Evolutionary conservation across 1,140 invertebrate species (phyloP).

Genomic region (Drosophila watanabei): DNA sequence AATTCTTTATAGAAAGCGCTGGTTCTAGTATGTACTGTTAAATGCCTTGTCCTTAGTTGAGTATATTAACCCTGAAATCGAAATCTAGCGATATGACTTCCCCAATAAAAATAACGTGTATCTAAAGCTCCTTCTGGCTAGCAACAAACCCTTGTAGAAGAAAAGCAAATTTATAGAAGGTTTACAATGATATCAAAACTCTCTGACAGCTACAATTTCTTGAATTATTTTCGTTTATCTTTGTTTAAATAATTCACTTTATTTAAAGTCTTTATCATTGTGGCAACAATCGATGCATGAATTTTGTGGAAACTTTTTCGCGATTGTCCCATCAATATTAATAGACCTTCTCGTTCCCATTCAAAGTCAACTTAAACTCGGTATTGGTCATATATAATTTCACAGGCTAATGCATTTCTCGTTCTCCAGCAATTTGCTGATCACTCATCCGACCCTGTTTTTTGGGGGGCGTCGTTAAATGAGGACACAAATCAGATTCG

Average conservation of each 20-base stretch:
- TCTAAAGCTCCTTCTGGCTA: slow-evolving; percentile 1
- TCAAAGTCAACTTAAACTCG: slow-evolving; percentile 14
- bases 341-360: slow-evolving; percentile 27
- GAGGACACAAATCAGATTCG: slow-evolving; percentile 22
- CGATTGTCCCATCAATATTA: slow-evolving; percentile 29
- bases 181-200: slow-evolving; percentile 10
- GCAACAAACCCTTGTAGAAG: not conserved
- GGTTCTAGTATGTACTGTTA: not conserved
- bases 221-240: slow-evolving; percentile 15
- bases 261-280: slow-evolving; percentile 27
- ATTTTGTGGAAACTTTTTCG: slow-evolving; percentile 3
- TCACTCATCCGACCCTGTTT: slow-evolving; percentile 1
- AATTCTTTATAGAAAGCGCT: not conserved
- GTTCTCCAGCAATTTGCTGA: not conserved
- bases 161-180: not conserved
- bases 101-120: slow-evolving; percentile 8
- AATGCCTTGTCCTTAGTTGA: not conserved
- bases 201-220: slow-evolving; percentile 10
- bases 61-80: not conserved
- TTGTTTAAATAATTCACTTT: slow-evolving; percentile 27
- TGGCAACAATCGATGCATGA: slow-evolving; percentile 25
- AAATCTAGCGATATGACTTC: not conserved
- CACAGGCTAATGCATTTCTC: slow-evolving; percentile 18
- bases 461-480: not conserved
- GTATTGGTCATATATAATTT: slow-evolving; percentile 17